Conservation (phyloP, 2,797 vertebrate species). For the Austrolebias charrua region DNA sequence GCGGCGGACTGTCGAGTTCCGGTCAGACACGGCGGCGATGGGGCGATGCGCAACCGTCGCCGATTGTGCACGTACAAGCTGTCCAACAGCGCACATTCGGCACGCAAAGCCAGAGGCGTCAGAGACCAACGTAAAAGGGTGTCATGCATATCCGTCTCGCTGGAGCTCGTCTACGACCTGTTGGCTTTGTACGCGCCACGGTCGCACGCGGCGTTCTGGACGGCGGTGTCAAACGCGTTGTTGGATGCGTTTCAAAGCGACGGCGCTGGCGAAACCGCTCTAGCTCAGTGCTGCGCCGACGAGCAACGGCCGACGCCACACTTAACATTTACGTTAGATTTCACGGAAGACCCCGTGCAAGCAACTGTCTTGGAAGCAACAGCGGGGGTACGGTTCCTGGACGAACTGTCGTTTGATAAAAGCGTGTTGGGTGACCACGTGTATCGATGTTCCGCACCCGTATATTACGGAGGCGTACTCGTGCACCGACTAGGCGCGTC, state of each 20-base stretch:
- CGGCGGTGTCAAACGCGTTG: not conserved
- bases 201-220: not conserved
- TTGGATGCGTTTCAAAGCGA: fast-evolving
- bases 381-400: not conserved
- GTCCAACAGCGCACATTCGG: not conserved
- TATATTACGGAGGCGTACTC: no score
- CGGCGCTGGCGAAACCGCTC: not conserved
- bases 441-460: no score
- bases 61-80: conserved; percentile 3
- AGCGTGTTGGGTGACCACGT: not conserved
- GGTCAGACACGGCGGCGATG: no score
- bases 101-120: not conserved
- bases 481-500: no score
- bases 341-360: not conserved
- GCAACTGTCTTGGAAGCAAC: conserved; percentile 2
- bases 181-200: not conserved
- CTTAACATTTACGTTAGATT: not conserved
- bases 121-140: not conserved
- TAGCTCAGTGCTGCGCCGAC: not conserved
- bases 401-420: not conserved
- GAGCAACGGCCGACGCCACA: not conserved
- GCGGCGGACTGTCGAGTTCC: not conserved
- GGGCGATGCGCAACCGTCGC: no score
- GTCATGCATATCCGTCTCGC: not conserved
- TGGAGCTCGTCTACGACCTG: conserved; percentile 6